These are phyloP conservation scores for Alethe diademata DNA, from an alignment of 2,113 vertebrate genomes.

Conservation along the genomic window DNA sequence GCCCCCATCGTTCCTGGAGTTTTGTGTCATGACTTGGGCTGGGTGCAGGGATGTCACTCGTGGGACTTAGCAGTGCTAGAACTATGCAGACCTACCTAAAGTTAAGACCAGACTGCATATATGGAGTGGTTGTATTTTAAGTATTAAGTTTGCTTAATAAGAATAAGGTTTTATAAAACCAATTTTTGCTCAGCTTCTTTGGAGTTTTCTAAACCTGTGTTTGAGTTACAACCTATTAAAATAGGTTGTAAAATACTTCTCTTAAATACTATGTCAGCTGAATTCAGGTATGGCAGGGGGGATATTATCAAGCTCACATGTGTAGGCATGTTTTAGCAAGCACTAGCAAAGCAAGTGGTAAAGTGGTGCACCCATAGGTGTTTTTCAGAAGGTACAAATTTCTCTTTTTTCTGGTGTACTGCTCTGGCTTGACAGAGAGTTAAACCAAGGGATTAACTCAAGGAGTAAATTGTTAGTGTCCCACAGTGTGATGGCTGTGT, in stretches of 20 bases:
- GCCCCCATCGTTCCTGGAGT: background rate
- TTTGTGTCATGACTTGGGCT: background rate
- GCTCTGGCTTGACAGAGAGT: background rate
- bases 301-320: background rate
- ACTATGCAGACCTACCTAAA: background rate
- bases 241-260: background rate
- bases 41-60: background rate
- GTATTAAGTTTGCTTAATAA: rapidly evolving
- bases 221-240: background rate
- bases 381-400: background rate
- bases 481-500: background rate
- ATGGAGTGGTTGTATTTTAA: background rate
- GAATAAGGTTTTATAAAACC: background rate
- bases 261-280: background rate
- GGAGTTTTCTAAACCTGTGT: background rate
- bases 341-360: background rate
- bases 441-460: background rate
- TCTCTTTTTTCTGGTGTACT: background rate
- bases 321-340: background rate
- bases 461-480: background rate
- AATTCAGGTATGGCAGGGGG: background rate
- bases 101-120: background rate
- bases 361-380: background rate
- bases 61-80: background rate
- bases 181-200: background rate